Evolutionary conservation across 2,888 invertebrate species (phyloP).

Genomic region (Yponomeuta plumbellus): DNA sequence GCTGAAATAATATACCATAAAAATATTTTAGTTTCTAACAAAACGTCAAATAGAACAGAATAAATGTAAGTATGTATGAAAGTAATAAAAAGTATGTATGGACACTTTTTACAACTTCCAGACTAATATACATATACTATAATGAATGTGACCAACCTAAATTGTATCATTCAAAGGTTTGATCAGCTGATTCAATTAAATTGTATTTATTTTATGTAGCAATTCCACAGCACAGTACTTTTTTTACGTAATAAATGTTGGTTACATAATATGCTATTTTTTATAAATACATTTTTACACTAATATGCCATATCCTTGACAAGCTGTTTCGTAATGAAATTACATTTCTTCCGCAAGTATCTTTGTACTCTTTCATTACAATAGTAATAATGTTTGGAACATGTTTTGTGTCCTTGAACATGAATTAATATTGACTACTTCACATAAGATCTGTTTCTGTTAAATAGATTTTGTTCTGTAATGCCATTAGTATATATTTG

Average conservation of each 20-base stretch:
- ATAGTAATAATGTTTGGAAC: constrained; percentile 31
- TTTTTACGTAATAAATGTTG: constrained; percentile 3
- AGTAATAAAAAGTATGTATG: background rate
- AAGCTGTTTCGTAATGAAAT: constrained; percentile 34
- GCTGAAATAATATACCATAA: background rate
- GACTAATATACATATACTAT: background rate
- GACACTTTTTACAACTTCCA: background rate
- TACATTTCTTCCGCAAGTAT: constrained; percentile 29
- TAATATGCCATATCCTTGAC: constrained; percentile 33
- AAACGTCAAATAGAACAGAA: background rate
- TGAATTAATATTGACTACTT: background rate
- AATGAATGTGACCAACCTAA: background rate
- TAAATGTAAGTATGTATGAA: background rate
- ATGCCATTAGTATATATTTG: background rate
- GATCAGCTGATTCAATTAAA: background rate
- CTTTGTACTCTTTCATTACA: constrained; percentile 58
- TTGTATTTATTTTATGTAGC: constrained; percentile 24
- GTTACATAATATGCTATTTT: constrained; percentile 27
- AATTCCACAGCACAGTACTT: constrained; percentile 51
- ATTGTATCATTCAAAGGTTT: background rate
- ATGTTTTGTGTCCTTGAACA: background rate
- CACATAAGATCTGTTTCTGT: background rate
- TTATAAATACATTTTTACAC: constrained; percentile 49
- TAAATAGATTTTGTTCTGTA: background rate
- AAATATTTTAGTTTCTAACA: background rate